Evolutionary conservation across 2,797 vertebrate genomes (phyloP).

Genomic region (Craterocephalus amniculus): DNA sequence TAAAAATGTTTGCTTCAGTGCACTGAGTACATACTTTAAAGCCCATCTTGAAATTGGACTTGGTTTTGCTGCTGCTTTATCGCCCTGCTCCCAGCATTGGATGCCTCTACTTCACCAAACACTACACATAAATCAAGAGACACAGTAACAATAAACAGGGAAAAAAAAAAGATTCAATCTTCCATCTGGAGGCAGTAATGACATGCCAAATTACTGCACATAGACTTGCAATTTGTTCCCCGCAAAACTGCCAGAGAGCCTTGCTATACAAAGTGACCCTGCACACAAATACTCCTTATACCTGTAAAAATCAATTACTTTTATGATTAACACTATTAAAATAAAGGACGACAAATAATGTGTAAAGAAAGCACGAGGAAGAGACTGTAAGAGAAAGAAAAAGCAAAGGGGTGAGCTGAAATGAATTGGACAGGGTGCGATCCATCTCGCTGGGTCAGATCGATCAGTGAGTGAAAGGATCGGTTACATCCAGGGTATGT

Average conservation of each 20-base stretch:
- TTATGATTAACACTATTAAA: neutral
- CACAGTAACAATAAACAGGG: neutral
- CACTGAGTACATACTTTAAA: neutral
- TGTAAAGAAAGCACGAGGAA: neutral
- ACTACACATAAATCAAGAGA: neutral
- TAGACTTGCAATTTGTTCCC: neutral
- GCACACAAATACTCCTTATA: neutral
- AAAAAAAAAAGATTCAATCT: neutral
- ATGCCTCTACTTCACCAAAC: neutral
- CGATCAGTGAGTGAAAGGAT: constrained; percentile 61
- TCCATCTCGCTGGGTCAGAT: constrained; percentile 67
- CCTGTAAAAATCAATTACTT: constrained; percentile 26
- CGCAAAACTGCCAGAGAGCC: neutral
- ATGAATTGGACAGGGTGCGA: constrained; percentile 59
- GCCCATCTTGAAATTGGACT: neutral
- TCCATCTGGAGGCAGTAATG: constrained; percentile 1
- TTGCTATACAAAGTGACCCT: neutral
- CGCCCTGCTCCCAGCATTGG: neutral
- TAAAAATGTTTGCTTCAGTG: neutral
- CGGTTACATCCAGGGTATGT: constrained; percentile 55
- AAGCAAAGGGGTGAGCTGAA: constrained; percentile 43
- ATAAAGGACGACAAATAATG: neutral
- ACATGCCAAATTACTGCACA: constrained; percentile 6
- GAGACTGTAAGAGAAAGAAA: constrained; percentile 18
- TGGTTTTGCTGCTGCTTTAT: neutral